Evolutionary conservation across 2,888 invertebrate genomes (phyloP).

Genomic region (Tipula vernalis): DNA sequence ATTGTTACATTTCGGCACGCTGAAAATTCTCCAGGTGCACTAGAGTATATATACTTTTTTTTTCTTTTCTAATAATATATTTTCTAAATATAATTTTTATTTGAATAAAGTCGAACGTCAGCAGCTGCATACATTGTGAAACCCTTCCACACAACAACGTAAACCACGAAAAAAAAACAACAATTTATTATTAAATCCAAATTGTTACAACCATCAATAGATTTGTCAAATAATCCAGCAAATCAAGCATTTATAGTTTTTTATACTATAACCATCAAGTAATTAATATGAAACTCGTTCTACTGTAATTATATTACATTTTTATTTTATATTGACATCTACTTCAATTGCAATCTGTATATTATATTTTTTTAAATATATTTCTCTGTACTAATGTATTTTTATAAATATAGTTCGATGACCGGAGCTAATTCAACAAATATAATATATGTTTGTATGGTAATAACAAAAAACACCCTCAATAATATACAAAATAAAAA

Average conservation of each 20-base stretch:
- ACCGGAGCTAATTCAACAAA: constrained; percentile 4
- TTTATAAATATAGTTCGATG: not conserved
- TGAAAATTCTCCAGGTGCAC: not conserved
- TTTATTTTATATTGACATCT: not conserved
- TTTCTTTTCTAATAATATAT: not conserved
- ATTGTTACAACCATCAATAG: not conserved
- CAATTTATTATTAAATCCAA: not conserved
- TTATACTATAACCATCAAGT: not conserved
- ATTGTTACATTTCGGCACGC: not conserved
- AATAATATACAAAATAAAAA: not conserved
- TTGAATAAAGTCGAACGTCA: not conserved
- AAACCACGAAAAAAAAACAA: not conserved
- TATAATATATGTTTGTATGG: not conserved
- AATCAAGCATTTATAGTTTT: not conserved
- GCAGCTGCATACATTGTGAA: not conserved
- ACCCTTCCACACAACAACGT: not conserved
- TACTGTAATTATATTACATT: not conserved
- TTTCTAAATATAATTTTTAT: not conserved
- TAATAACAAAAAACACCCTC: constrained; percentile 6
- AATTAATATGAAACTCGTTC: not conserved
- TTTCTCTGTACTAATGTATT: not conserved
- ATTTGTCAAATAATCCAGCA: not conserved
- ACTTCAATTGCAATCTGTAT: not conserved
- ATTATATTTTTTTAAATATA: not conserved
- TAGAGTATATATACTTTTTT: not conserved